Percentiles rank a stretch among this genome's conserved stretches.
Conservation (phyloP, 2,888 invertebrate species). For the Macrophya alboannulata region DNA sequence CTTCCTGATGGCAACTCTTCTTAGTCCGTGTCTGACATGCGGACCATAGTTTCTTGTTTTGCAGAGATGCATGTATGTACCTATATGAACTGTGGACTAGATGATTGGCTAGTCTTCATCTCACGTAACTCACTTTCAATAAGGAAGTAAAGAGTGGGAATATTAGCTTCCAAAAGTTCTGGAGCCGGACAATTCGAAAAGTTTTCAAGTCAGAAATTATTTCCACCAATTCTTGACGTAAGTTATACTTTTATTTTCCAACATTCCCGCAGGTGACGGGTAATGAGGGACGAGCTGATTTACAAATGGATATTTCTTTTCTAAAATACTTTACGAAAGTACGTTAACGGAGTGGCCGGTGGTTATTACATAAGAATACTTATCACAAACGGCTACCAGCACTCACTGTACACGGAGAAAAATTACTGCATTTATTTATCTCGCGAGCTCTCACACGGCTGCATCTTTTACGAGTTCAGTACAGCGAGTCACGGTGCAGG, state of each 20-base stretch:
- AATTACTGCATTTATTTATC: slow-evolving; percentile 24
- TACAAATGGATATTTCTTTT: slow-evolving; percentile 2
- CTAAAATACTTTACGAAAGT: neutral
- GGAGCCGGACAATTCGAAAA: neutral
- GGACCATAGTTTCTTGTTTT: slow-evolving; percentile 22
- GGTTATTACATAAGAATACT: slow-evolving; percentile 29
- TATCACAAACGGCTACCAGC: neutral
- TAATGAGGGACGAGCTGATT: neutral
- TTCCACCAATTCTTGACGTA: neutral
- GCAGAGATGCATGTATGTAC: slow-evolving; percentile 22
- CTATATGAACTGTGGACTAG: slow-evolving; percentile 36
- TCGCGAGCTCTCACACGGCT: neutral
- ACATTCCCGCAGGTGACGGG: neutral
- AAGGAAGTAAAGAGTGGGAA: slow-evolving; percentile 44
- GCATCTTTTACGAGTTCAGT: slow-evolving; percentile 27
- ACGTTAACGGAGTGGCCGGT: slow-evolving; percentile 20
- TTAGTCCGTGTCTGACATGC: slow-evolving; percentile 33
- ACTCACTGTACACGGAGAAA: slow-evolving; percentile 2
- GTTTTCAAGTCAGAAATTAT: neutral
- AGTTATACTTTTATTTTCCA: neutral
- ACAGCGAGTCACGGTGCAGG: neutral
- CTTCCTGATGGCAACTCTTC: slow-evolving; percentile 69
- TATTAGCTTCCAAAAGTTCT: slow-evolving; percentile 21
- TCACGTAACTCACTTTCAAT: slow-evolving; percentile 50
- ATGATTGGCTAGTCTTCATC: slow-evolving; percentile 43